phyloP scores from a whole-genome alignment of 2,113 vertebrate species.

The Cygnus buccinator region DNA sequence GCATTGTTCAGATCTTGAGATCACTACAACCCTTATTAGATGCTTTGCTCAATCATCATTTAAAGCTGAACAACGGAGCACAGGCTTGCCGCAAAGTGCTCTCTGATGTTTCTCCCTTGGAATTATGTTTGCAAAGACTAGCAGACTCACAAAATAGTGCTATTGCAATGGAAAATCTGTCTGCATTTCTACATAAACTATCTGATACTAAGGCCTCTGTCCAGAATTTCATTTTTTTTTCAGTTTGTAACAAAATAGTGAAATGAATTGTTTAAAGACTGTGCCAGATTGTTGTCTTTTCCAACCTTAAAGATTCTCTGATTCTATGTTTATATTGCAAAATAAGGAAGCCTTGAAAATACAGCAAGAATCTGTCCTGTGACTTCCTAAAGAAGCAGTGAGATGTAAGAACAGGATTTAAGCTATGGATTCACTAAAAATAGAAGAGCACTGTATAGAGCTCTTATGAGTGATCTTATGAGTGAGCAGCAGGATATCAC shows the following conservation, averaged over 20 bases:
- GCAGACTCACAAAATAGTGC: background rate
- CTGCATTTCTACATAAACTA: background rate
- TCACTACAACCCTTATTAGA: background rate
- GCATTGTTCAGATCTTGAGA: background rate
- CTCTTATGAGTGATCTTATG: background rate
- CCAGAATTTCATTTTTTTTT: background rate
- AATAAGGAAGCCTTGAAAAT: background rate
- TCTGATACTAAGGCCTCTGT: background rate
- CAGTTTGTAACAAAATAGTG: background rate
- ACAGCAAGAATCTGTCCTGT: background rate
- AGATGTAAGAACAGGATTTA: background rate
- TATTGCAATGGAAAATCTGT: background rate
- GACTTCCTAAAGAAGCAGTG: background rate
- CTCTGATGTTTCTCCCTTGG: background rate
- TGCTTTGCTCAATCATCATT: background rate
- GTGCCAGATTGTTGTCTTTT: too few relatives aligned
- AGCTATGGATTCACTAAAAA: background rate
- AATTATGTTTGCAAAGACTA: background rate
- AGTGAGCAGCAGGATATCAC: background rate
- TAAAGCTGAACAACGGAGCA: background rate
- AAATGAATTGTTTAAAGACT: background rate
- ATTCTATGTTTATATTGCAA: background rate
- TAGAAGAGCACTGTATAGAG: background rate
- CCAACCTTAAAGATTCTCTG: too few relatives aligned
- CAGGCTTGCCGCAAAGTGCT: background rate